A percentile compares a stretch with the other conserved stretches of the same genome.
phyloP scores from a whole-genome alignment of 2,113 vertebrate species.

The Lota lota region DNA sequence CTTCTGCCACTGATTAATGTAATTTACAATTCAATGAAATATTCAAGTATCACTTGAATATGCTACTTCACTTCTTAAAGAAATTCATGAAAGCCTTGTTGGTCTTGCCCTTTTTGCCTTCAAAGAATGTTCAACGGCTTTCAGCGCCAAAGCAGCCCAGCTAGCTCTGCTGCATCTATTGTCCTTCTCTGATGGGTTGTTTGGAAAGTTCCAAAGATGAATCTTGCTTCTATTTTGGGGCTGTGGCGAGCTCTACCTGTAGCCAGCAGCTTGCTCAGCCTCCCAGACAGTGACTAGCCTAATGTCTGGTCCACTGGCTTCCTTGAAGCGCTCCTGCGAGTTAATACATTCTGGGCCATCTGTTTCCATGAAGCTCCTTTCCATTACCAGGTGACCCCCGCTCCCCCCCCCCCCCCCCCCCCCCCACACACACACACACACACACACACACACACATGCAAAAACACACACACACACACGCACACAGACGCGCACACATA shows the following conservation, averaged over 20 bases:
- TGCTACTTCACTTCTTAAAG: background rate
- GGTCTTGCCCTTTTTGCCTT: background rate
- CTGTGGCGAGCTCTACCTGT: constrained; percentile 62
- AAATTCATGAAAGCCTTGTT: no score
- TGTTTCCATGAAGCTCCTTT: constrained; percentile 69
- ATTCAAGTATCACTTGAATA: background rate
- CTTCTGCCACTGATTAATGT: no score
- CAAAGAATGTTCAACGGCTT: constrained; percentile 30
- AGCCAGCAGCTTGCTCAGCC: constrained; percentile 50
- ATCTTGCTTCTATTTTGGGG: constrained; percentile 67
- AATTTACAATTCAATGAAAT: no score
- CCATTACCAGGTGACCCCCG: constrained; percentile 64
- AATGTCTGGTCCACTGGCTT: constrained; percentile 71
- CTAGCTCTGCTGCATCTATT: constrained; percentile 49
- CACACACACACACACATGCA: no score
- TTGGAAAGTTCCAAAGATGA: constrained; percentile 65
- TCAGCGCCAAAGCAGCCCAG: constrained; percentile 30
- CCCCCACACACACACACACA: no score
- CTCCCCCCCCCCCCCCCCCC: constrained; percentile 15
- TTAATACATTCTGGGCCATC: constrained; percentile 79
- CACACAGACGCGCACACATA: no score
- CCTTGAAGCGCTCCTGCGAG: constrained; percentile 72
- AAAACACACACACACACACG: no score
- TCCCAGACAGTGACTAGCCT: constrained; percentile 68
- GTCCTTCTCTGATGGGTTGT: constrained; percentile 61